phyloP scores from a whole-genome alignment of 2,888 invertebrate species.

The Hirtodrosophila trivittata region DNA sequence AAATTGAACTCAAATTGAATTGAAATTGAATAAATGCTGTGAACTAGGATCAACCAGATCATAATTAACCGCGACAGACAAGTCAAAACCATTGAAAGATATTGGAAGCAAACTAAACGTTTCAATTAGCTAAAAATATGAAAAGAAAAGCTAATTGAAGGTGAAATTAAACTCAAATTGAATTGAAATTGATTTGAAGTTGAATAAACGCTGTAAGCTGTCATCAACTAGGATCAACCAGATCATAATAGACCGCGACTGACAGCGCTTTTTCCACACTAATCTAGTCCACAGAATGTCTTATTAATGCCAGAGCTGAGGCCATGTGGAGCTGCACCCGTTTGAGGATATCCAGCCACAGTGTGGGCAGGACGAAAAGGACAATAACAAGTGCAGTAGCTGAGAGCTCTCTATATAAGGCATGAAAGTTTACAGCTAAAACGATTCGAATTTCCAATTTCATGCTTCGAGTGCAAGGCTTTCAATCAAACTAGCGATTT shows the following conservation, averaged over 20 bases:
- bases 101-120: not conserved
- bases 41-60: too few species aligned
- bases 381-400: constrained; percentile 42
- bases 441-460: constrained; percentile 78
- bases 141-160: not conserved
- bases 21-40: too few species aligned
- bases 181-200: constrained; percentile 2
- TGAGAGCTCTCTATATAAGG: constrained; percentile 19
- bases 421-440: constrained; percentile 76
- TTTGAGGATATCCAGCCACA: too few species aligned
- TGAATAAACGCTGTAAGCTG: not conserved
- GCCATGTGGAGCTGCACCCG: constrained; percentile 29
- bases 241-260: too few species aligned
- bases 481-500: constrained; percentile 59
- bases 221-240: too few species aligned
- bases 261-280: constrained; percentile 3
- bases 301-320: constrained; percentile 56
- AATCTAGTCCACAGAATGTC: constrained; percentile 49
- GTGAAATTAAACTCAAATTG: constrained; percentile 7
- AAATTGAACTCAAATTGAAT: too few species aligned
- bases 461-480: constrained; percentile 73
- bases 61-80: too few species aligned
- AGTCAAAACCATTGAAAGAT: not conserved
- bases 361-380: not conserved
- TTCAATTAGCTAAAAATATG: not conserved